phyloP scores from a whole-genome alignment of 1,140 invertebrate genomes.

The Micrasema minimum region DNA sequence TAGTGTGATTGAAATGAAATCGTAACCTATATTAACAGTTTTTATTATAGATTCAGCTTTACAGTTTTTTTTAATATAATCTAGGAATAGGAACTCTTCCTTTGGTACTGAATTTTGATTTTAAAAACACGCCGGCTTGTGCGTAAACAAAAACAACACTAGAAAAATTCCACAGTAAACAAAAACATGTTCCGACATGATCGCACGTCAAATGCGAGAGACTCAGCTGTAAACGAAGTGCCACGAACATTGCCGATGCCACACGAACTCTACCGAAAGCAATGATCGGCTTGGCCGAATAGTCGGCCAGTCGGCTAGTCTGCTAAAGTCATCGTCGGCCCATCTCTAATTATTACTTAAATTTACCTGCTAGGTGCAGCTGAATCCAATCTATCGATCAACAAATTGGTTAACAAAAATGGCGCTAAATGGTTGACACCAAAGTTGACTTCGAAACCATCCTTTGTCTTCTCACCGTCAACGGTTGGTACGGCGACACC shows the following conservation, averaged over 20 bases:
- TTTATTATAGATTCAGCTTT: too few relatives aligned
- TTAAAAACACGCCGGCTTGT: too few relatives aligned
- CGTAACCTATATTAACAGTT: too few relatives aligned
- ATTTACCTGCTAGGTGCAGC: constrained; percentile 67
- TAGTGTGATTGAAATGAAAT: too few relatives aligned
- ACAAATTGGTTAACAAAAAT: constrained; percentile 83
- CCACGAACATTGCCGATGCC: too few relatives aligned
- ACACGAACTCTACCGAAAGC: too few relatives aligned
- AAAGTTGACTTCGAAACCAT: constrained; percentile 85
- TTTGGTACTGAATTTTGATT: too few relatives aligned
- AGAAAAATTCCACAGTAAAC: too few relatives aligned
- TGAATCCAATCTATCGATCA: constrained; percentile 72
- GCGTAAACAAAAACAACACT: too few relatives aligned
- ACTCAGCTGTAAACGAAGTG: too few relatives aligned
- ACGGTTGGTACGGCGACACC: constrained; percentile 76
- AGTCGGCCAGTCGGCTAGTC: neutral
- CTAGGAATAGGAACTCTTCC: too few relatives aligned
- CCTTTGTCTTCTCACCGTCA: constrained; percentile 69
- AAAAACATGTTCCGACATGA: neutral
- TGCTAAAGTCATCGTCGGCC: neutral
- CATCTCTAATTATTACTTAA: constrained; percentile 38
- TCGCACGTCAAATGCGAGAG: neutral
- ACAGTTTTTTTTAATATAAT: too few relatives aligned
- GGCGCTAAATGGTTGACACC: constrained; percentile 86
- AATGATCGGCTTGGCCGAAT: neutral